phyloP scores from a whole-genome alignment of 2,888 invertebrate species.

The Plutella xylostella region DNA sequence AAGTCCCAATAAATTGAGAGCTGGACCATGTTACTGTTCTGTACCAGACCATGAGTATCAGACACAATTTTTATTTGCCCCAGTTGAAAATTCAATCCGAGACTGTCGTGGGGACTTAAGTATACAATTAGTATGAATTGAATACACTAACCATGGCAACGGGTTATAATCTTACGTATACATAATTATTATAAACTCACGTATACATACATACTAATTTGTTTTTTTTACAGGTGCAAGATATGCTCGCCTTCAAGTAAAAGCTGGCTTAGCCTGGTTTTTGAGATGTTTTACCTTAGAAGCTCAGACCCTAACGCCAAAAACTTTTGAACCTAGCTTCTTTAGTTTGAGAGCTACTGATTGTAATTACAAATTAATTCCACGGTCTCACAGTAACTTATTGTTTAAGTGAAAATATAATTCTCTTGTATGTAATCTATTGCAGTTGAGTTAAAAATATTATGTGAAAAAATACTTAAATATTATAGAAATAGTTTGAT shows the following conservation, averaged over 20 bases:
- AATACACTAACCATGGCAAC: background rate
- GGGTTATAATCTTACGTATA: slow-evolving; percentile 3
- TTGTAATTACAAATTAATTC: slow-evolving; percentile 24
- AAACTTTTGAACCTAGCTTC: slow-evolving; percentile 19
- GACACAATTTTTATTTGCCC: background rate
- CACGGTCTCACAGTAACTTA: slow-evolving; percentile 13
- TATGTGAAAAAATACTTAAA: background rate
- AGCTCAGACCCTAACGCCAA: background rate
- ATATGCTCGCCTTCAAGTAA: slow-evolving; percentile 30
- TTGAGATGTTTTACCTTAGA: slow-evolving; percentile 7
- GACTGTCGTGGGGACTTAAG: background rate
- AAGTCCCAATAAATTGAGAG: background rate
- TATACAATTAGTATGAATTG: background rate
- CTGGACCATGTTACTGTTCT: no score
- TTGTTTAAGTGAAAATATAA: background rate
- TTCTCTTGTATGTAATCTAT: background rate
- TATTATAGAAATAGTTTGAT: background rate
- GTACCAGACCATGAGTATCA: no score
- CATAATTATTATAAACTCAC: slow-evolving; percentile 4
- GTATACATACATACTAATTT: slow-evolving; percentile 5
- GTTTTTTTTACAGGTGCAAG: slow-evolving; percentile 28
- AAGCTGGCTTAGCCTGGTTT: slow-evolving; percentile 9
- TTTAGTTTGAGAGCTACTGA: slow-evolving; percentile 30
- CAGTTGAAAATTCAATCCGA: no score
- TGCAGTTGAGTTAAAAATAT: background rate